Evolutionary conservation across 2,113 vertebrate genomes (phyloP).

Genomic region (Mus pahari): DNA sequence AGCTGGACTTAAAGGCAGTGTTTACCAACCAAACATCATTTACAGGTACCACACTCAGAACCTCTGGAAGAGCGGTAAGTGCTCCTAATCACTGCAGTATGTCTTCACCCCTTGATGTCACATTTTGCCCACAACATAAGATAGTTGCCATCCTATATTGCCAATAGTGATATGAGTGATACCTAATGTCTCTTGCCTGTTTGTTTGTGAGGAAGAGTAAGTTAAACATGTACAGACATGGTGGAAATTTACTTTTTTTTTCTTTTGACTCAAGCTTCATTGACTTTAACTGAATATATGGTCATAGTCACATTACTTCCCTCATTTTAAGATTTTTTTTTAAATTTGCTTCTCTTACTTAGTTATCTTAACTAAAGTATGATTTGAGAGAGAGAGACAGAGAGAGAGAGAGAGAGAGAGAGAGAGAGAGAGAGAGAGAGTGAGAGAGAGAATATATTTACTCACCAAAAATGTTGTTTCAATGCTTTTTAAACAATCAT

Average conservation of each 20-base stretch:
- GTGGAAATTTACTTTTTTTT: not conserved
- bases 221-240: not conserved
- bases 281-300: not conserved
- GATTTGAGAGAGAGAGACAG: not conserved
- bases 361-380: not conserved
- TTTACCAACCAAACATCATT: not conserved
- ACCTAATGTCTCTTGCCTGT: not conserved
- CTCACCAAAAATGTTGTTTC: not conserved
- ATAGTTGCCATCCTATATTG: accelerated
- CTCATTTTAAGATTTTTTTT: not conserved
- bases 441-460: not conserved
- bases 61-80: not conserved
- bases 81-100: not conserved
- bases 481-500: not conserved
- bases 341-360: not conserved
- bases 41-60: accelerated
- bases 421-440: too few relatives aligned
- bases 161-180: too few relatives aligned
- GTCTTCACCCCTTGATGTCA: not conserved
- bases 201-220: not conserved
- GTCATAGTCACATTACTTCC: not conserved
- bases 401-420: too few relatives aligned
- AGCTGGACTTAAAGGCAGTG: not conserved
- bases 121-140: not conserved
- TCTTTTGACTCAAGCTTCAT: not conserved